Evolutionary conservation across 2,113 vertebrate genomes (phyloP).

Genomic region (Saguinus imperator): DNA sequence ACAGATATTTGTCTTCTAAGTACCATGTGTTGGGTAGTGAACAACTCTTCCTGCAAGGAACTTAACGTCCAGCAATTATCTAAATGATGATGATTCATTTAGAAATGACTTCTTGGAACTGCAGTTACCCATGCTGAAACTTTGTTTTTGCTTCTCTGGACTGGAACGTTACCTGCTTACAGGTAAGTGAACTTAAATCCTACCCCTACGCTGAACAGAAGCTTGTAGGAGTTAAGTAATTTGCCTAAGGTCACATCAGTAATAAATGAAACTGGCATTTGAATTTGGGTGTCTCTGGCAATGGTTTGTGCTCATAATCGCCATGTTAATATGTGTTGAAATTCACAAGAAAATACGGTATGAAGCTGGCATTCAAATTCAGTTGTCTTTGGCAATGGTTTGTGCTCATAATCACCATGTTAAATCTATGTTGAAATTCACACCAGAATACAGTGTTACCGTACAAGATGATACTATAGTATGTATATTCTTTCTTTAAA

Average conservation of each 20-base stretch:
- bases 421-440: not conserved
- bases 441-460: not conserved
- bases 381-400: not conserved
- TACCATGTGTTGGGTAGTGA: not conserved
- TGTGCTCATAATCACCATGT: not conserved
- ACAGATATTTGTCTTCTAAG: not conserved
- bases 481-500: not conserved
- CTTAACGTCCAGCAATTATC: not conserved
- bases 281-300: not conserved
- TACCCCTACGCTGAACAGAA: not conserved
- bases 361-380: not conserved
- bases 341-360: not conserved
- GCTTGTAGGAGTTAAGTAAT: not conserved
- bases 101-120: not conserved
- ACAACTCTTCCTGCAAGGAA: not conserved
- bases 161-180: not conserved
- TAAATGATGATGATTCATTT: not conserved
- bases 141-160: not conserved
- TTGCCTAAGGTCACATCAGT: not conserved
- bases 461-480: not conserved
- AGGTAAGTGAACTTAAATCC: not conserved
- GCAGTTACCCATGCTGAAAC: not conserved
- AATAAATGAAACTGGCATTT: not conserved
- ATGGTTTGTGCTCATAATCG: not conserved
- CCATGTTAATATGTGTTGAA: not conserved